Evolutionary conservation across 2,888 invertebrate genomes (phyloP), one percentile per base, ranked within the genome.

Genomic region (Arctia plantaginis): DNA sequence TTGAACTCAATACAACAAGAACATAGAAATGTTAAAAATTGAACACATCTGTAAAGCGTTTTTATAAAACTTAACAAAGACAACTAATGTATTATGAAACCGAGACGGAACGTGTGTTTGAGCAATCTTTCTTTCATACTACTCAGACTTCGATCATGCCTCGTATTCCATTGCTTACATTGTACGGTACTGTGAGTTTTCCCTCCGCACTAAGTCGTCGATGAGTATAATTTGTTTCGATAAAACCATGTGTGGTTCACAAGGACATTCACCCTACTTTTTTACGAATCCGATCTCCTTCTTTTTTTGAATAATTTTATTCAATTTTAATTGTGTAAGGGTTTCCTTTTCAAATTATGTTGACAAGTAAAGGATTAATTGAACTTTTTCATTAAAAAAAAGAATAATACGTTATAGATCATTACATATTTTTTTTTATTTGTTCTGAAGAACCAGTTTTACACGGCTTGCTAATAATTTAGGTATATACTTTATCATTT

Each of bases 181-280:
- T 70, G 62, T 70, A 69, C 41, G 7, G 6, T 18, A 39, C 33
- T 67, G 27, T 47, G 23, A 62, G 35, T 35, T n/a, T 23, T 65
- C 55, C 35, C 30, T 35, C 47, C 12, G 13, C 73, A 20, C 35
- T 66, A 82, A 82, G 72, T 44, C 67, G 44, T 84, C 89, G 78
- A 87, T 91, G 90, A 88, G 91, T 70, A 27, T 55, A 62, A 44
- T 81, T 84, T 77, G 74, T 41, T 27, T 64, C 81, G 81, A 86
- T 82, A 66, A 80, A 75, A 72, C 77, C 78, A 73, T 76, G 66
- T 76, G 67, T 75, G 81, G 73, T 87, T 77, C 76, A 85, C 89
- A 91, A 93, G 94, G 93, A 89, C 93, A 88, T 94, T 94, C 90
- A 95, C 94, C 94, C 92, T 87, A 77, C 81, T 86, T 93, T 93